Conservation (phyloP, 2,113 vertebrate genomes). For the Crotalus horridus region DNA sequence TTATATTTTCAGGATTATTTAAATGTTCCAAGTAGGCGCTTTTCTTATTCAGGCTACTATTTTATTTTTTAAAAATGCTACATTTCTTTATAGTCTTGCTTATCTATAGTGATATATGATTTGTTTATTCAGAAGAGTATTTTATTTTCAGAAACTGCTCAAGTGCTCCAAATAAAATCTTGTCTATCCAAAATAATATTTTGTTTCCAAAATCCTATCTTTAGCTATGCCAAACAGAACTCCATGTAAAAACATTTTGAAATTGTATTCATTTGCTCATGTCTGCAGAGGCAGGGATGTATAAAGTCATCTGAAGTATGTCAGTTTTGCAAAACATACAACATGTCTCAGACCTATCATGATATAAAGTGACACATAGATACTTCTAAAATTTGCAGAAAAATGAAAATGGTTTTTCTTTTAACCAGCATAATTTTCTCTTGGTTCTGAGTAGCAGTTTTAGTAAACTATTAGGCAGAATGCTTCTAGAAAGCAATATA, state of each 20-base stretch:
- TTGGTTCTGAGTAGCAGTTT: neutral
- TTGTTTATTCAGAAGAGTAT: neutral
- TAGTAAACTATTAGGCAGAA: neutral
- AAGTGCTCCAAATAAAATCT: neutral
- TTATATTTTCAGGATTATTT: neutral
- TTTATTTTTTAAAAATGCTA: neutral
- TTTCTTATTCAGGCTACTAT: neutral
- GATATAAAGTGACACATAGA: neutral
- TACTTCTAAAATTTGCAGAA: neutral
- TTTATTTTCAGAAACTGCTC: neutral
- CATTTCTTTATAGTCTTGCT: neutral
- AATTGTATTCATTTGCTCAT: neutral
- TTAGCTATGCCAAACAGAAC: neutral
- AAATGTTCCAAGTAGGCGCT: neutral
- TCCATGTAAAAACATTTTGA: neutral
- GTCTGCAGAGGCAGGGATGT: neutral
- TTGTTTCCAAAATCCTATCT: neutral
- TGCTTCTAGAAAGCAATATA: neutral
- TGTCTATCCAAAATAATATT: neutral
- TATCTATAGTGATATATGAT: neutral
- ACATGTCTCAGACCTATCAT: neutral
- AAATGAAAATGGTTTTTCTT: neutral
- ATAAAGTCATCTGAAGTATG: neutral
- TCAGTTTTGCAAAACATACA: neutral
- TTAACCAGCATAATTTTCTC: neutral